These are phyloP conservation scores for Amblyjoppa proteus DNA, from an alignment of 2,888 invertebrate species.

Conservation along the genomic window DNA sequence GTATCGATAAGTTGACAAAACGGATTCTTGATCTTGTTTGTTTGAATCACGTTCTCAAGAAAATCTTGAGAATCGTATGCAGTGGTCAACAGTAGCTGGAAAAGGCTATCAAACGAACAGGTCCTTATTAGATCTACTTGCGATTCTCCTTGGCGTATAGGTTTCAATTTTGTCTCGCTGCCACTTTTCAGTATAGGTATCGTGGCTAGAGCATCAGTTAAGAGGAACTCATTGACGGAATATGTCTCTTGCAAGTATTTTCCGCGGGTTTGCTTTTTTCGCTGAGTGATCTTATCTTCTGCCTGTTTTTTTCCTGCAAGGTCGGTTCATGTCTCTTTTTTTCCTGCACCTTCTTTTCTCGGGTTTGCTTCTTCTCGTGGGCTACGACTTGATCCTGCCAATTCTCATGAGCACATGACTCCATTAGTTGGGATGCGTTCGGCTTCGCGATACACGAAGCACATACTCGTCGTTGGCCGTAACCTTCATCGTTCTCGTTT, in stretches of 20 bases:
- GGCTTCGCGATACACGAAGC: slow-evolving; percentile 24
- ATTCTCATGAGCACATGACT: slow-evolving; percentile 42
- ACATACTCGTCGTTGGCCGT: slow-evolving; percentile 46
- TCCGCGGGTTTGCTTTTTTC: slow-evolving; percentile 16
- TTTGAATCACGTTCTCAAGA: slow-evolving; percentile 18
- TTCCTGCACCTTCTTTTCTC: too few relatives aligned
- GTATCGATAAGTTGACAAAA: slow-evolving; percentile 25
- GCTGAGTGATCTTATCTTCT: too few relatives aligned
- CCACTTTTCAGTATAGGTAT: slow-evolving; percentile 47
- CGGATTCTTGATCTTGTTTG: neutral
- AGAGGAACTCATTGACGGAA: slow-evolving; percentile 14
- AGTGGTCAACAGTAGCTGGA: slow-evolving; percentile 32
- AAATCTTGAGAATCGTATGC: slow-evolving; percentile 21
- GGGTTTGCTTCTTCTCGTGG: slow-evolving; percentile 27
- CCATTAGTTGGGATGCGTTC: slow-evolving; percentile 22
- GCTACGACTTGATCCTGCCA: slow-evolving; percentile 20
- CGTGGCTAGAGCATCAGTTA: slow-evolving; percentile 11
- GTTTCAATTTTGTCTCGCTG: slow-evolving; percentile 6
- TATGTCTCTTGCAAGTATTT: slow-evolving; percentile 47
- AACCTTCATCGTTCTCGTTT: slow-evolving; percentile 29
- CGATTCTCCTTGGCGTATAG: neutral
- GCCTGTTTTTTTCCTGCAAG: too few relatives aligned
- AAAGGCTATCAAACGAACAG: slow-evolving; percentile 16
- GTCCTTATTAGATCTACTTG: slow-evolving; percentile 16
- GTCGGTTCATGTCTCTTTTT: too few relatives aligned